These are phyloP conservation scores for Hepsetus odoe DNA, from an alignment of 2,113 vertebrate species.

Conservation along the genomic window DNA sequence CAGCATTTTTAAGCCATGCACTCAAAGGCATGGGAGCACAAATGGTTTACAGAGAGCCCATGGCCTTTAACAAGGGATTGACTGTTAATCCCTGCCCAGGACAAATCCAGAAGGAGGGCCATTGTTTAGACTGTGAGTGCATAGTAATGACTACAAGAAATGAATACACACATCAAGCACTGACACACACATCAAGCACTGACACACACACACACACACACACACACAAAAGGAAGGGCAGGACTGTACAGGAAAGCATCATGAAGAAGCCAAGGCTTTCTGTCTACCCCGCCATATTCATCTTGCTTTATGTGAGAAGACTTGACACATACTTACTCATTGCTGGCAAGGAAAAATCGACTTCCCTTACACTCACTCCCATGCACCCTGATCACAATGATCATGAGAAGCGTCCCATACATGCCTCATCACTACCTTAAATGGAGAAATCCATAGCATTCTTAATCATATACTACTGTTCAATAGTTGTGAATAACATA, in stretches of 20 bases:
- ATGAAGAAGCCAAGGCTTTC: constrained; percentile 22
- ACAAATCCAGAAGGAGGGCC: constrained; percentile 5
- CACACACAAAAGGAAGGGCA: constrained; percentile 30
- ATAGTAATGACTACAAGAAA: background rate
- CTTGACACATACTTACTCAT: constrained; percentile 14
- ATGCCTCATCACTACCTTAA: background rate
- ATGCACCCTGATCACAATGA: constrained; percentile 1
- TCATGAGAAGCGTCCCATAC: background rate
- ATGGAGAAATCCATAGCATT: background rate
- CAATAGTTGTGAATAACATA: too few species aligned
- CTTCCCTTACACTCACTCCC: background rate
- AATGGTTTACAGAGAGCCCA: constrained; percentile 53
- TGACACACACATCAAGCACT: background rate
- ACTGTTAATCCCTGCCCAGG: constrained; percentile 32
- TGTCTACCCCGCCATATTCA: constrained; percentile 26
- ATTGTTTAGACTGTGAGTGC: constrained; percentile 31
- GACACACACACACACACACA: background rate
- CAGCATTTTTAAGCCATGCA: constrained; percentile 27
- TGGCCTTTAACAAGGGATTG: constrained; percentile 41
- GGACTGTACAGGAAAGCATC: constrained; percentile 37
- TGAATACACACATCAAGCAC: background rate
- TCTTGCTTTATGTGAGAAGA: constrained; percentile 20
- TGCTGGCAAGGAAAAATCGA: background rate
- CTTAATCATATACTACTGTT: too few species aligned
- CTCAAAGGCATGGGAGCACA: constrained; percentile 39